phyloP scores from a whole-genome alignment of 2,797 vertebrate genomes.

The Paguma larvata region DNA sequence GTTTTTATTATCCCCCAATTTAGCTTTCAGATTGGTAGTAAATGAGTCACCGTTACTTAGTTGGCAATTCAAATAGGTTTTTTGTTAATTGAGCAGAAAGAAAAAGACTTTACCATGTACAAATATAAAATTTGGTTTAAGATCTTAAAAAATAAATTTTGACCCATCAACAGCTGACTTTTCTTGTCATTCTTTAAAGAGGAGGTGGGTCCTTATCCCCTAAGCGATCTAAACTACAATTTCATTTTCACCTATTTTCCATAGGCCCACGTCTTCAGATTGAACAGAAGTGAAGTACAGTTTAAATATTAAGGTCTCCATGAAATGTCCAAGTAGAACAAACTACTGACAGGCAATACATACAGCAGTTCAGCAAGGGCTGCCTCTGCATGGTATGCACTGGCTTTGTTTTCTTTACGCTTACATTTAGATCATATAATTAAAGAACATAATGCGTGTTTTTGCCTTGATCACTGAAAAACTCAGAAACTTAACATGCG shows the following conservation, averaged over 20 bases:
- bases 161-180: neutral
- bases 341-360: slow-evolving; percentile 52
- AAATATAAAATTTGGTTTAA: slow-evolving; percentile 47
- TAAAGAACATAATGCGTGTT: neutral
- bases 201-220: neutral
- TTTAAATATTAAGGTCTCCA: slow-evolving; percentile 75
- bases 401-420: slow-evolving; percentile 40
- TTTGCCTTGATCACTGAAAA: slow-evolving; percentile 28
- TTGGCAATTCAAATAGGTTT: neutral
- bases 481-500: neutral
- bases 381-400: slow-evolving; percentile 46
- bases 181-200: slow-evolving; percentile 16
- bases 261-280: slow-evolving; percentile 10
- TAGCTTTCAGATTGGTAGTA: neutral
- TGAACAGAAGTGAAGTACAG: slow-evolving; percentile 51
- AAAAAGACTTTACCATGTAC: neutral
- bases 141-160: slow-evolving; percentile 54
- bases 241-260: slow-evolving; percentile 46
- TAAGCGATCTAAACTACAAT: slow-evolving; percentile 32
- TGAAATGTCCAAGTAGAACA: slow-evolving; percentile 63
- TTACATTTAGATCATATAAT: neutral
- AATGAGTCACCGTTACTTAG: slow-evolving; percentile 5
- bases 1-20: neutral
- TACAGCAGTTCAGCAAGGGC: neutral
- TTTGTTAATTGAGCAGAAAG: neutral